Conservation (phyloP, 2,797 vertebrate species). For the Psittacula echo region DNA sequence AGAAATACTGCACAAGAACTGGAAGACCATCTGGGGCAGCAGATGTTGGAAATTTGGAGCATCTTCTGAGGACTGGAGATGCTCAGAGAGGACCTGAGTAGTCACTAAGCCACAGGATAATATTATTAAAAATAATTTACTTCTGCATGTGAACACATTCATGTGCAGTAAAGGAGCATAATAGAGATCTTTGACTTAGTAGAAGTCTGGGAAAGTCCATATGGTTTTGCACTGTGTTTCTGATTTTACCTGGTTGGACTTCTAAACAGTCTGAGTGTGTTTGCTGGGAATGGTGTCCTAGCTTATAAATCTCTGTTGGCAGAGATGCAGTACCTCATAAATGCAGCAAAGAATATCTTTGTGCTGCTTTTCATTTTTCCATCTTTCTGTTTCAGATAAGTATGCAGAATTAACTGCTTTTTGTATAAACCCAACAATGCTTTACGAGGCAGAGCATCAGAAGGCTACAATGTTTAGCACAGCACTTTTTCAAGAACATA, state of each 20-base stretch:
- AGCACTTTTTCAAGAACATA: background rate
- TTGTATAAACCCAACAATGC: background rate
- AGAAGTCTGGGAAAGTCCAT: background rate
- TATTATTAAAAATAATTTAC: background rate
- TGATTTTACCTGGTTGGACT: background rate
- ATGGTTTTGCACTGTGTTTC: background rate
- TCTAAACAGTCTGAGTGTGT: background rate
- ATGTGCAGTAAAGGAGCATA: background rate
- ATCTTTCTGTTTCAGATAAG: background rate
- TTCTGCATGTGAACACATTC: background rate
- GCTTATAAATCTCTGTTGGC: background rate
- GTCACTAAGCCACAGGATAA: background rate
- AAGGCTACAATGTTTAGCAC: background rate
- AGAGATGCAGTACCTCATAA: background rate
- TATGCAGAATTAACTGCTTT: background rate
- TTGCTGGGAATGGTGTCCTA: background rate
- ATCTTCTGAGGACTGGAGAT: background rate
- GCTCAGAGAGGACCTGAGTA: background rate
- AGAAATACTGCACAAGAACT: background rate
- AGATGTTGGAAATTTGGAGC: background rate
- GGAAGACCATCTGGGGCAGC: background rate
- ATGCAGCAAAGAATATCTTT: background rate
- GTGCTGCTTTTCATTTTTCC: background rate
- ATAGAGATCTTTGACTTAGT: background rate
- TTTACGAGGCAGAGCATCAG: background rate